phyloP scores from a whole-genome alignment of 1,140 invertebrate genomes.

The Tetramorium parvispinum region DNA sequence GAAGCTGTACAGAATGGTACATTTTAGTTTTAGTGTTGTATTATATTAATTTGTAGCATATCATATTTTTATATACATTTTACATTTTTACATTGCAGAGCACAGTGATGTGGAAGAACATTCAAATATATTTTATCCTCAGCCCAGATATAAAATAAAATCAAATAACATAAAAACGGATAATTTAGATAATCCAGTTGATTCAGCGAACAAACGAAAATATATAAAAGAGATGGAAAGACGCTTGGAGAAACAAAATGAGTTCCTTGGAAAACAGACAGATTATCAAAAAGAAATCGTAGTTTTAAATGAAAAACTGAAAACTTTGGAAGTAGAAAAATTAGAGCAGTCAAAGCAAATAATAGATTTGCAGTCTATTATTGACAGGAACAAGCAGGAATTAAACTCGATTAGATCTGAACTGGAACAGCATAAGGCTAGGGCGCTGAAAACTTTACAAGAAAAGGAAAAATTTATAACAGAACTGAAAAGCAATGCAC shows the following conservation, averaged over 20 bases:
- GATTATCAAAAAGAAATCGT: conserved; percentile 82
- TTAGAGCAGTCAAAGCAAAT: conserved; percentile 78
- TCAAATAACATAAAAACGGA: not conserved
- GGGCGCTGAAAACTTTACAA: conserved; percentile 91
- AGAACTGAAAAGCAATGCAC: conserved; percentile 86
- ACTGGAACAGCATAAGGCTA: conserved; percentile 89
- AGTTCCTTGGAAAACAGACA: conserved; percentile 76
- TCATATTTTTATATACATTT: conserved; percentile 7
- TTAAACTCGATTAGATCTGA: conserved; percentile 87
- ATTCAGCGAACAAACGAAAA: conserved; percentile 51
- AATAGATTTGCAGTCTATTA: conserved; percentile 82
- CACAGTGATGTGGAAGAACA: conserved; percentile 2
- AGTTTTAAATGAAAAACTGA: conserved; percentile 79
- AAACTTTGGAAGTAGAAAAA: conserved; percentile 79
- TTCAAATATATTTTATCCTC: conserved; percentile 3
- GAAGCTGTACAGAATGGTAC: conserved; percentile 37
- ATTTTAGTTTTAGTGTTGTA: not conserved
- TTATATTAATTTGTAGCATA: not conserved
- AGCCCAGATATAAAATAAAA: conserved; percentile 36
- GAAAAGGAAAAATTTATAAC: conserved; percentile 92
- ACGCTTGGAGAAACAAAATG: conserved; percentile 76
- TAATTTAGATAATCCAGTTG: conserved; percentile 41
- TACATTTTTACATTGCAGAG: conserved; percentile 35
- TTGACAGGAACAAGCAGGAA: conserved; percentile 87
- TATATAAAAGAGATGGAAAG: conserved; percentile 66